These are phyloP conservation scores for Chondrilla cf. caribensis DNA, from an alignment of 37 sponge, comb jelly and placozoan genomes.

Conservation along the genomic window DNA sequence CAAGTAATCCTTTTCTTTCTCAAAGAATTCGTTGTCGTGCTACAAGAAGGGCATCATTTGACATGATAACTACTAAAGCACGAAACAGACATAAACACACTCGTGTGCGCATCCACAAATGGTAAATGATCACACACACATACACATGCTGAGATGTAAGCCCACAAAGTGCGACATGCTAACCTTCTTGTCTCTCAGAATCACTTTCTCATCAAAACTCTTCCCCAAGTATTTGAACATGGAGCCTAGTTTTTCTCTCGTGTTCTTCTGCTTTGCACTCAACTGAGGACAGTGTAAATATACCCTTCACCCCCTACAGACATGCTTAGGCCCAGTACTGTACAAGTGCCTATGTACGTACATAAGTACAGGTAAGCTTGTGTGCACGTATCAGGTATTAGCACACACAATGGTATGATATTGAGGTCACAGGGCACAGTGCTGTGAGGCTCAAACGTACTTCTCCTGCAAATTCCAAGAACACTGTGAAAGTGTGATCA, in stretches of 20 bases:
- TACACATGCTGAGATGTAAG: too few species aligned
- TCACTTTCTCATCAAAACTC: constrained; percentile 82
- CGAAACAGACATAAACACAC: too few species aligned
- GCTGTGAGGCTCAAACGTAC: too few species aligned
- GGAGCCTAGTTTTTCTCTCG: constrained; percentile 78
- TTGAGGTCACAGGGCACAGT: neutral
- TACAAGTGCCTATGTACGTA: too few species aligned
- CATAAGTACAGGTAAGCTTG: too few species aligned
- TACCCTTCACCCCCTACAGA: too few species aligned
- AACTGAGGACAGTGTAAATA: too few species aligned
- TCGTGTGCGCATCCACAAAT: too few species aligned
- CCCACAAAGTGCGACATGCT: neutral
- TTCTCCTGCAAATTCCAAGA: constrained; percentile 92
- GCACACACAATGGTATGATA: neutral
- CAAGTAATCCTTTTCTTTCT: constrained; percentile 75
- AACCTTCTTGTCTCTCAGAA: constrained; percentile 77
- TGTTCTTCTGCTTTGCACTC: constrained; percentile 85
- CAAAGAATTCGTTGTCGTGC: constrained; percentile 86
- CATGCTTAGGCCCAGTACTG: neutral
- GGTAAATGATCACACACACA: too few species aligned
- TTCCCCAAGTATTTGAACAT: constrained; percentile 90
- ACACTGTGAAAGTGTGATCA: constrained; percentile 87
- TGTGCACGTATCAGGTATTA: neutral
- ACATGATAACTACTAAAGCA: neutral
- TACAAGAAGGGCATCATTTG: constrained; percentile 9